Base-by-base conservation (phyloP, 2,113 vertebrate species). In the Mirza zaza region DNA sequence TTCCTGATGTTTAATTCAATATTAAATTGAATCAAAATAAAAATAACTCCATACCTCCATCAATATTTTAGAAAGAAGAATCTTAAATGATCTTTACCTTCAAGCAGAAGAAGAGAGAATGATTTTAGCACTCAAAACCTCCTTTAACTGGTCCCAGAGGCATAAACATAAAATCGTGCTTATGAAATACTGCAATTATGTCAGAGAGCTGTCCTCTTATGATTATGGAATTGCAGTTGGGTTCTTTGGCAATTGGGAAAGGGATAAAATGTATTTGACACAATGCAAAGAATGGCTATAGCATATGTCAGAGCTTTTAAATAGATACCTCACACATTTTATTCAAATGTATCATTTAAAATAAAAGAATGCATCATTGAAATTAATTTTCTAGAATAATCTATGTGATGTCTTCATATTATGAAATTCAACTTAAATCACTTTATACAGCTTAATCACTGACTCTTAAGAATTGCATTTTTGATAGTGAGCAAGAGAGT, bases 141-240 rank as follows among this genome's bases (percentile, higher is more conserved):
- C 32, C 3, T 67, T 59, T 85, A 91, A 48, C 48, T 55, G 10
- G 36, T 67, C 27, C 0, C 17, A 89, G 68, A 96, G 0, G 0
- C 7, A 67, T 65, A 10, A 70, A 9, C 55, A 83, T 57, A 13
- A 20, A 61, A 32, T 4, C 48, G 0, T 17, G 0, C 11, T 18
- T 48, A 2, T 13, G 27, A 29, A 76, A 84, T 32, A 79, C 92
- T 65, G 29, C 6, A 94, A 94, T 59, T 87, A 84, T 96, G 81
- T 95, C 95, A 21, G 95, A 61, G 63, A 98, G 80, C 76, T 98
- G 92, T 95, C 91, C 93, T 95, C 95, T 98, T 98, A 94, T 97
- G 91, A 96, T 91, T 57, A 79, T 97, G 94, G 55, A 4, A 0
- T 8, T 97, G 85, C 90, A 48, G 8, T 83, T 97, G 95, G 71